Conservation (phyloP, 2,113 vertebrate genomes). For the Centropristis striata region DNA sequence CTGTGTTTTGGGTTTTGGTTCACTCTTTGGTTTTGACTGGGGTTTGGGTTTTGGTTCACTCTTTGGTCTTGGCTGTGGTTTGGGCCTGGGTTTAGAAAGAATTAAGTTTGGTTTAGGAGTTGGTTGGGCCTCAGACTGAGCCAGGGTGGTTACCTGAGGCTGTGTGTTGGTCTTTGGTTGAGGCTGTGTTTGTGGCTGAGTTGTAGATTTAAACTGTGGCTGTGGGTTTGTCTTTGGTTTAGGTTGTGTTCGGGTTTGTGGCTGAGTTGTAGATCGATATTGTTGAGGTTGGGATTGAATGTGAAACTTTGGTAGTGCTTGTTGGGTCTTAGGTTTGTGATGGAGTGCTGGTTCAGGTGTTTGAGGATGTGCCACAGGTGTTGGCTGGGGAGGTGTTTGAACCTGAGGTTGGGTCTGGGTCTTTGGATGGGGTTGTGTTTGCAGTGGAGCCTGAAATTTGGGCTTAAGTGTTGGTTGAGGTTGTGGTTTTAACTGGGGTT, state of each 20-base stretch:
- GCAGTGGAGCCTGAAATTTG: neutral
- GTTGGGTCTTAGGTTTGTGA: constrained; percentile 7
- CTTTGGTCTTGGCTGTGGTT: neutral
- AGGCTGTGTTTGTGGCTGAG: too few species aligned
- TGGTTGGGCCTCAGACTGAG: neutral
- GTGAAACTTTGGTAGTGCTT: constrained; percentile 3
- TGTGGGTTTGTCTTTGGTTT: constrained; percentile 17
- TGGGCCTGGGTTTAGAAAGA: neutral
- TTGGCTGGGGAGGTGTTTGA: constrained; percentile 11
- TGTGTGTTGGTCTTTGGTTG: constrained; percentile 9
- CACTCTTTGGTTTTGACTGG: neutral
- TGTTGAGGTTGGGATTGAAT: constrained; percentile 12
- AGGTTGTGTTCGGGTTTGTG: constrained; percentile 29
- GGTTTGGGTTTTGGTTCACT: neutral
- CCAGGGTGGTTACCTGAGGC: neutral
- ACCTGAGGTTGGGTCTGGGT: neutral
- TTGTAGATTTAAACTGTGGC: too few species aligned
- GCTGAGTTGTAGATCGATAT: constrained; percentile 12
- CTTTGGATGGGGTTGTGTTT: constrained; percentile 26
- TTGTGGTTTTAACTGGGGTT: neutral
- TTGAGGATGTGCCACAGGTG: too few species aligned
- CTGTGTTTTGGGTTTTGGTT: neutral
- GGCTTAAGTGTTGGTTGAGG: neutral
- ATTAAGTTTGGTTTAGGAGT: constrained; percentile 15
- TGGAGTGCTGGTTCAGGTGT: neutral